Conservation (phyloP, 2,113 vertebrate species). For the Siniperca chuatsi region DNA sequence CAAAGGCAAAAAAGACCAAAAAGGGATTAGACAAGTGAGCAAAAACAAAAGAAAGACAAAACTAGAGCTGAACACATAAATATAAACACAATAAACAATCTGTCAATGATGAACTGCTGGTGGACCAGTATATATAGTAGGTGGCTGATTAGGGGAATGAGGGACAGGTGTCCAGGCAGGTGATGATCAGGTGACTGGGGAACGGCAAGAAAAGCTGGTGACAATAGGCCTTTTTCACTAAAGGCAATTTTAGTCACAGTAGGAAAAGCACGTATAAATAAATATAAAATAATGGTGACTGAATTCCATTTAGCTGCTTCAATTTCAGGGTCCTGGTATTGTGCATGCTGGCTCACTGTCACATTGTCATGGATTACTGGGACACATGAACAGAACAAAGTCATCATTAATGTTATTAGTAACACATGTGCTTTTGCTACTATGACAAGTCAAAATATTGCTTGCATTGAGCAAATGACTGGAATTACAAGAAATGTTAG, state of each 20-base stretch:
- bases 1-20: neutral
- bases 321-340: neutral
- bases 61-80: neutral
- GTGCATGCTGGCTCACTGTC: neutral
- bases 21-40: neutral
- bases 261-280: neutral
- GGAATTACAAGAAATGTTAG: neutral
- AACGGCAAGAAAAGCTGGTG: neutral
- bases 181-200: neutral
- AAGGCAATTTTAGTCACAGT: neutral
- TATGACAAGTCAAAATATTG: no score
- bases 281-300: neutral
- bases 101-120: neutral
- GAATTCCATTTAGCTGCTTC: neutral
- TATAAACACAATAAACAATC: no score
- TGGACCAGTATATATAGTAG: neutral
- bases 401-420: no score
- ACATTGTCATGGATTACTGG: neutral
- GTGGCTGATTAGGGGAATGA: constrained; percentile 7
- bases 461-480: no score
- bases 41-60: neutral
- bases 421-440: no score
- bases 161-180: constrained; percentile 25
- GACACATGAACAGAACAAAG: neutral
- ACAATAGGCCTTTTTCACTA: neutral